Conservation (phyloP, 2,113 vertebrate species). For the Jaculus jaculus region DNA sequence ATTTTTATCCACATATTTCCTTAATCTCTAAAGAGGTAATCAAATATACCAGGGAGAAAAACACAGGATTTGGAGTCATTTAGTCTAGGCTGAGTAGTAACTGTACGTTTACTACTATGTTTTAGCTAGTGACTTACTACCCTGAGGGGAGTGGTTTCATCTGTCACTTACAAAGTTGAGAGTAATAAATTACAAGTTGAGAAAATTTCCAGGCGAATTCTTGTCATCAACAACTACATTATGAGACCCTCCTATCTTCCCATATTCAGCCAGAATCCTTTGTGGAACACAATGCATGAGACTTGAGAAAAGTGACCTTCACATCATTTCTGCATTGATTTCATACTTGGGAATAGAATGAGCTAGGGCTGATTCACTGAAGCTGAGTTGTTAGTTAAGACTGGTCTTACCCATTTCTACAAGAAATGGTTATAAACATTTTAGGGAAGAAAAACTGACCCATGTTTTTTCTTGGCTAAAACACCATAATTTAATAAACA, state of each 20-base stretch:
- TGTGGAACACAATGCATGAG: background rate
- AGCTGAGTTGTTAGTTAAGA: conserved; percentile 49
- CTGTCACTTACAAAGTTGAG: conserved; percentile 20
- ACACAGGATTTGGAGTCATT: background rate
- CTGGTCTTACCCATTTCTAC: conserved; percentile 52
- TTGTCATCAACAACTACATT: background rate
- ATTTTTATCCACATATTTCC: background rate
- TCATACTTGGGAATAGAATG: conserved; percentile 21
- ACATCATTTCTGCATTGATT: conserved; percentile 42
- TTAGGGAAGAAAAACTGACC: conserved; percentile 27
- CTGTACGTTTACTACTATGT: background rate
- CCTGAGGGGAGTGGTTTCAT: background rate
- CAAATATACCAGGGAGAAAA: background rate
- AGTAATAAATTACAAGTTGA: background rate
- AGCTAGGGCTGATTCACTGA: conserved; percentile 58
- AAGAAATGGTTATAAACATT: conserved; percentile 59
- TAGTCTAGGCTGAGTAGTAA: conserved; percentile 2
- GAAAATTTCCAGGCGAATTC: conserved; percentile 23
- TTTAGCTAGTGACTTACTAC: background rate
- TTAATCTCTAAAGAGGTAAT: conserved; percentile 41
- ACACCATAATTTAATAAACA: conserved; percentile 55
- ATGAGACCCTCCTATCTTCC: background rate
- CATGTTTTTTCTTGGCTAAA: conserved; percentile 62
- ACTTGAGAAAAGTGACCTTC: conserved; percentile 18
- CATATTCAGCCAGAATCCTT: background rate